Evolutionary conservation across 1,140 invertebrate species (phyloP).

Genomic region (Drosophila sp.): DNA sequence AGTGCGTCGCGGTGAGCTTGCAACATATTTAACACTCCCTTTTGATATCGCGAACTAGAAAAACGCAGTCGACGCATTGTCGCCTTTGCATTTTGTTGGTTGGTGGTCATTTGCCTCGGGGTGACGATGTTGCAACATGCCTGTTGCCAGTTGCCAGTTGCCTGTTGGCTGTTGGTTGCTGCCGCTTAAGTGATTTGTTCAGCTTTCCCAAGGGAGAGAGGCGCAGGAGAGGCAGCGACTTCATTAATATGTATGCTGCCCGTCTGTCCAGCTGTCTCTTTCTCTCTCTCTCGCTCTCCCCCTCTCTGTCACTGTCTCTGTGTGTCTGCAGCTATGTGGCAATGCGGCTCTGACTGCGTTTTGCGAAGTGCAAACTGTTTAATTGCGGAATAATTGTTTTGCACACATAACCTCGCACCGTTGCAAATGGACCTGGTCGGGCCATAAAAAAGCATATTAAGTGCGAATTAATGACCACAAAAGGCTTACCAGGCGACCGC

Average conservation of each 20-base stretch:
- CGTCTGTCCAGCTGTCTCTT: background rate
- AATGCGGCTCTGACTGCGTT: constrained; percentile 31
- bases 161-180: constrained; percentile 20
- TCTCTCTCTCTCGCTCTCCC: constrained; percentile 1
- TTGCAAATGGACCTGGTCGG: constrained; percentile 65
- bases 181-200: constrained; percentile 82
- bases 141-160: constrained; percentile 23
- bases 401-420: constrained; percentile 80
- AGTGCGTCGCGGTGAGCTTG: constrained; percentile 43
- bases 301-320: constrained; percentile 9
- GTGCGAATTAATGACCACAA: constrained; percentile 83
- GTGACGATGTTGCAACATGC: constrained; percentile 51
- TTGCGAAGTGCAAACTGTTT: constrained; percentile 80
- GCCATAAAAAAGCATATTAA: constrained; percentile 84
- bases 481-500: constrained; percentile 58
- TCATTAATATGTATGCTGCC: constrained; percentile 72
- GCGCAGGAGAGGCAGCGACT: constrained; percentile 19
- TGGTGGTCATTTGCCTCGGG: constrained; percentile 82
- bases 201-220: constrained; percentile 46
- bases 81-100: constrained; percentile 51
- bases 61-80: constrained; percentile 62
- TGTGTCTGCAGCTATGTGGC: constrained; percentile 10
- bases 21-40: constrained; percentile 81
- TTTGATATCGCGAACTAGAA: constrained; percentile 65
- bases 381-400: constrained; percentile 84